phyloP scores from a whole-genome alignment of 2,888 invertebrate genomes.

The Cactoblastis cactorum region DNA sequence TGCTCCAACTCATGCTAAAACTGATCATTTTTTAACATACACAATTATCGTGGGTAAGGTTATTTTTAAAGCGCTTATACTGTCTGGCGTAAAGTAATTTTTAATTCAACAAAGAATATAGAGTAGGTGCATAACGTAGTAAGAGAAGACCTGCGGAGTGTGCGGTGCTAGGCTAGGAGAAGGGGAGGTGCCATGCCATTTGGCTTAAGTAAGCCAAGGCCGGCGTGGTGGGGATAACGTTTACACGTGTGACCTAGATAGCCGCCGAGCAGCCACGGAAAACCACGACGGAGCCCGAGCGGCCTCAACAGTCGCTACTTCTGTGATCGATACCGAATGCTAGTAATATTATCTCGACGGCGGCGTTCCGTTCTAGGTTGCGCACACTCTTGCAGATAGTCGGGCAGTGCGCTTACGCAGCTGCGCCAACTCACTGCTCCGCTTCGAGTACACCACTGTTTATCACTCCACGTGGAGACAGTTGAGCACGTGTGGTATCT shows the following conservation, averaged over 20 bases:
- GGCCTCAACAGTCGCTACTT: conserved; percentile 35
- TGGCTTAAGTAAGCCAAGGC: conserved; percentile 75
- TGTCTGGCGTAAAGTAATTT: conserved; percentile 15
- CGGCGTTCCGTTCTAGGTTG: conserved; percentile 31
- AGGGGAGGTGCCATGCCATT: conserved; percentile 66
- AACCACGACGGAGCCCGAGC: conserved; percentile 51
- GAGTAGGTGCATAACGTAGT: conserved; percentile 13
- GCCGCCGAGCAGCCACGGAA: conserved; percentile 56
- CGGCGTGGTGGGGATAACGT: conserved; percentile 72
- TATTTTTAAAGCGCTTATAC: conserved; percentile 16
- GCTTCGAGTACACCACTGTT: conserved; percentile 29
- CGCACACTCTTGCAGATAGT: conserved; percentile 21
- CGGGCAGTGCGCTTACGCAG: conserved; percentile 27
- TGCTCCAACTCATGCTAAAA: no score
- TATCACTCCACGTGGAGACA: conserved; percentile 40
- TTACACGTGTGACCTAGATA: conserved; percentile 80
- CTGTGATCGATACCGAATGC: conserved; percentile 55
- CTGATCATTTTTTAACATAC: conserved; percentile 1
- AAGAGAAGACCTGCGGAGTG: conserved; percentile 25
- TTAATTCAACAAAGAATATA: conserved; percentile 20
- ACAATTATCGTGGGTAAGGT: conserved; percentile 16
- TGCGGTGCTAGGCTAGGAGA: conserved; percentile 40
- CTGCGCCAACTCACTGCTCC: conserved; percentile 20
- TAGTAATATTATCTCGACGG: conserved; percentile 34
- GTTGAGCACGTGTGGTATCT: conserved; percentile 44